Base-by-base conservation (phyloP, 2,113 vertebrate species). In the Tor tambroides region DNA sequence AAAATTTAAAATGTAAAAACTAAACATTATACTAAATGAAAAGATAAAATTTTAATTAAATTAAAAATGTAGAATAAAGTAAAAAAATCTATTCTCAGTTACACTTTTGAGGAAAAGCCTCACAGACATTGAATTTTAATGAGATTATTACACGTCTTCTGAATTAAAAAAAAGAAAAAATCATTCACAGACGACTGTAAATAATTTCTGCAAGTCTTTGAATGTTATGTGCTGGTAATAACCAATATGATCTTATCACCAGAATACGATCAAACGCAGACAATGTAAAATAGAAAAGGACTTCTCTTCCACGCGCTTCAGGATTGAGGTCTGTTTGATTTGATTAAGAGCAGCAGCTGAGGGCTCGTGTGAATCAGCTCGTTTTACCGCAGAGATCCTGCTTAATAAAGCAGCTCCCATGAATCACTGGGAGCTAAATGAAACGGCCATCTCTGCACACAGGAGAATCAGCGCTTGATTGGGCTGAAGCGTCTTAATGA, bases 401-500 rank as follows among this genome's bases (percentile, higher is more conserved):
- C 56, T 67, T 85, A 81, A 86, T 59, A 86, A 88, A 69, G 72
- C 35, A 67, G 80, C 74, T 72, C 79, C 38, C 85, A 82, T 77
- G 46, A 79, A 67, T 82, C 19, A 74, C 85, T 54, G 75, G 26
- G 61, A 74, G 59, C n/a, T 72, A 80, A 89, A 88, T 83, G 61
- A 72, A 83, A 88, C 69, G 17, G 32, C 35, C 7, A 80, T 15
- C 19, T 32, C 46, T 86, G 41, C 46, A 80, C 85, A 69, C 54
- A 78, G 19, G 76, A 76, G 32, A 61, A 56, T 28, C 26, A 83
- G 87, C 38, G 46, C 72, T 80, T 87, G 86, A 89, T 82, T 87
- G 86, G 86, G 78, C 43, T 15, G 71, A 89, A 69, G 69, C 84
- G 67, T 83, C 61, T 74, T 77, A 79, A 89, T 85, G 85, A 63